Base-by-base conservation (phyloP, 2,797 vertebrate genomes). In the Diglossa cyanea region DNA sequence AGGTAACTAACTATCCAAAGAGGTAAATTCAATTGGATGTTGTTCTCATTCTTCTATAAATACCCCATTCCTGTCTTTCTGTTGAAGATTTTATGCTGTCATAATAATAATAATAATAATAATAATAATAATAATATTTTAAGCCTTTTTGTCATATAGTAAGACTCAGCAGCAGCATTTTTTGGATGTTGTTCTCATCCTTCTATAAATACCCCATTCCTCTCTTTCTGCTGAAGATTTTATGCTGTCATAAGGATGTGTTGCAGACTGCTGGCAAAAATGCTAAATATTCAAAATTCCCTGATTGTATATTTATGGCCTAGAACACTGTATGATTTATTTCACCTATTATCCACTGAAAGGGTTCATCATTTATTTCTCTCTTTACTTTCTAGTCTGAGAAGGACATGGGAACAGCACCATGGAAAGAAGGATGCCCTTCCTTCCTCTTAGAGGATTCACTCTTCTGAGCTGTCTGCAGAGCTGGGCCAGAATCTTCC, bases 321-420 rank as follows among this genome's bases (percentile, higher is more conserved):
- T 53, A 65, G 76, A 74, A 90, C 44, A 40, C 44, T 37, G 40
- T 30, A n/a, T 86, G 86, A 88, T 96, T 95, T 92, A 90, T 90
- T 87, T 72, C 30, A 30, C 39, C 66, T 44, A 9, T 89, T 85
- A 61, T 47, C 76, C 30, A 65, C 47, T 79, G 72, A 89, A 72
- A 87, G 35, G 17, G 30, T 77, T 71, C 79, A 83, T 90, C 17
- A 45, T 85, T 90, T 84, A 71, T 88, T 93, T 82, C 51, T 88
- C 70, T 78, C 47, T 63, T 44, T 42, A 30, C n/a, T 63, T 75
- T 55, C 50, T 68, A 33, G 18, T 40, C 57, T 65, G 82, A 63
- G 81, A 88, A 94, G 53, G 78, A 44, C 79, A 53, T 23, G 42
- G 33, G 33, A 82, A 76, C 4, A 16, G n/a, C 57, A n/a, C 28